Evolutionary conservation across 2,888 invertebrate species (phyloP), one percentile per base, ranked within the genome.

Genomic region (Lydus trimaculatus): DNA sequence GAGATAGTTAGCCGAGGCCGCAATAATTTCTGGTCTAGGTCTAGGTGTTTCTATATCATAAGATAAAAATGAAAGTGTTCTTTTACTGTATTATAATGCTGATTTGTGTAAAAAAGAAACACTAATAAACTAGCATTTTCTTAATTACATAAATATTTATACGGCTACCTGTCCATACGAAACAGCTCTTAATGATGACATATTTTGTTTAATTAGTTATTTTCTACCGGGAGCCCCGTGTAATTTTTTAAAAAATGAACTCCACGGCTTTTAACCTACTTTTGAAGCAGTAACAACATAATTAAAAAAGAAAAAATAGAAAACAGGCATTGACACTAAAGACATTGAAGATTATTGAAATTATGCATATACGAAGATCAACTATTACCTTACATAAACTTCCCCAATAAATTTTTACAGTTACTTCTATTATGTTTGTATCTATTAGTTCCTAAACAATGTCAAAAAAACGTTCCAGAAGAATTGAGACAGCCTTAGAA

Each of bases 371-470:
- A n/a, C n/a, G n/a, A n/a, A n/a, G n/a, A n/a, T n/a, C n/a, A n/a
- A n/a, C n/a, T n/a, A 65, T 67, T 64, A 63, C 58, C 63, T 63
- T 31, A 65, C 11, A 56, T 13, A 66, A 72, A 67, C 64, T 72
- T 72, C 56, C 58, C 63, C 70, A 67, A 66, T 72, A 72, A 72
- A 72, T 72, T 72, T 68, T 60, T n/a, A 58, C 65, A 67, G 65
- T 72, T 72, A 72, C 69, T 72, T 72, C 69, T 72, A 70, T 72
- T 72, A 72, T 70, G 65, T 70, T 72, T 70, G 70, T 63, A 70
- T 72, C n/a, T n/a, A n/a, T n/a, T n/a, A n/a, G n/a, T n/a, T n/a
- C n/a, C n/a, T n/a, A n/a, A n/a, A n/a, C n/a, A n/a, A n/a, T n/a
- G n/a, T n/a, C n/a, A n/a, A n/a, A n/a, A n/a, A n/a, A n/a, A n/a